A percentile compares a stretch with the other conserved stretches of the same genome.
Conservation (phyloP, 2,888 invertebrate species). For the Epistrophella euchroma region DNA sequence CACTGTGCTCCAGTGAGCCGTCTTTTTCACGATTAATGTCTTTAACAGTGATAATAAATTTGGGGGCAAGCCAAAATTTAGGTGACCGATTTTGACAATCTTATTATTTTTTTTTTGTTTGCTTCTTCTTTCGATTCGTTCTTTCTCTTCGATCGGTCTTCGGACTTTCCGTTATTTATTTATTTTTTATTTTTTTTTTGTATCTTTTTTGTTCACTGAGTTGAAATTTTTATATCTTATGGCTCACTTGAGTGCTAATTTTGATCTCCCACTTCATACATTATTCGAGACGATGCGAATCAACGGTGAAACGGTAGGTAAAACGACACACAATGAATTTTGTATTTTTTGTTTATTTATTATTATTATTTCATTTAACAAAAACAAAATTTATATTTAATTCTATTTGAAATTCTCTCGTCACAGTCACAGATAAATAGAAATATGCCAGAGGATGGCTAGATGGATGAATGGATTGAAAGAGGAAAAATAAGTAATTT, state of each 20-base stretch:
- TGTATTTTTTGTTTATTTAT: constrained; percentile 21
- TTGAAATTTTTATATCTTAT: constrained; percentile 35
- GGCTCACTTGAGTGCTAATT: constrained; percentile 68
- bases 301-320: constrained; percentile 62
- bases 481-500: constrained; percentile 59
- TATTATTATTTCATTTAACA: constrained; percentile 21
- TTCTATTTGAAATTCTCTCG: neutral
- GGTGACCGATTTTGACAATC: constrained; percentile 64
- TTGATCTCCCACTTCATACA: constrained; percentile 68
- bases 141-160: constrained; percentile 10
- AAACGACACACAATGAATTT: constrained; percentile 20
- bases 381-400: constrained; percentile 31
- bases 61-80: constrained; percentile 46
- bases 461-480: neutral
- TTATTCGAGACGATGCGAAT: constrained; percentile 71
- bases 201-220: constrained; percentile 48
- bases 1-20: constrained; percentile 25
- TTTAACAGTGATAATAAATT: constrained; percentile 56
- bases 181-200: constrained; percentile 6
- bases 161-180: neutral
- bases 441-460: constrained; percentile 27
- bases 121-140: neutral
- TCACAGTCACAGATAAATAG: constrained; percentile 14
- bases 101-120: constrained; percentile 20
- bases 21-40: constrained; percentile 51